A percentile compares a stretch with the other conserved stretches of the same genome.
Conservation (phyloP, 2,797 vertebrate genomes). For the Thaleichthys pacificus region DNA sequence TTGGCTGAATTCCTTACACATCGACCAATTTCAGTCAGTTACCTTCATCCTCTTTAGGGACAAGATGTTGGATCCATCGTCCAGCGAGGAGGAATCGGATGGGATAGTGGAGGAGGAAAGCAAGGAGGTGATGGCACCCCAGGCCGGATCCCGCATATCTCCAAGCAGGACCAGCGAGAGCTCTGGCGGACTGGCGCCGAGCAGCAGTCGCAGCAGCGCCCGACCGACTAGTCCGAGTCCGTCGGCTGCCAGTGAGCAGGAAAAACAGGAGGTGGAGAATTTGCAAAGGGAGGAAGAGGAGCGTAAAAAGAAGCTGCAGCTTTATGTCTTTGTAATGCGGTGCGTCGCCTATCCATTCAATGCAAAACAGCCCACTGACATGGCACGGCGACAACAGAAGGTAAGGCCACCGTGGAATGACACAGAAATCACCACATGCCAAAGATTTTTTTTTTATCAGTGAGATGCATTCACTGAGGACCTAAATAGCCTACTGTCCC, state of each 20-base stretch:
- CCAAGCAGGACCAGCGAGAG: slow-evolving; percentile 91
- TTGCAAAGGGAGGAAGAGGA: slow-evolving; percentile 96
- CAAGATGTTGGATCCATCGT: slow-evolving; percentile 95
- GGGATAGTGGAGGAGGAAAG: slow-evolving; percentile 95
- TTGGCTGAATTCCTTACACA: not conserved
- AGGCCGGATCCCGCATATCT: slow-evolving; percentile 86
- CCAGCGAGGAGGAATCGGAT: slow-evolving; percentile 96
- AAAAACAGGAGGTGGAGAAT: slow-evolving; percentile 95
- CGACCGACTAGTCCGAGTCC: slow-evolving; percentile 95
- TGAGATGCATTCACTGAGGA: slow-evolving; percentile 72
- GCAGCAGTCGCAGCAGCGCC: slow-evolving; percentile 82
- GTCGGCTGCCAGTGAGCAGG: slow-evolving; percentile 92
- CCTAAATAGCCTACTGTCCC: slow-evolving; percentile 60
- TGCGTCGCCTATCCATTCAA: slow-evolving; percentile 98
- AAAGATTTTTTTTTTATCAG: slow-evolving; percentile 57
- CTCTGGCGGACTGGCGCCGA: slow-evolving; percentile 86
- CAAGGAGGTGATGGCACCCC: slow-evolving; percentile 88
- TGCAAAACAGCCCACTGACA: slow-evolving; percentile 98
- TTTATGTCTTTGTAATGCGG: slow-evolving; percentile 98
- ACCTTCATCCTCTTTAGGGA: slow-evolving; percentile 35
- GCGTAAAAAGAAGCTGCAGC: slow-evolving; percentile 95
- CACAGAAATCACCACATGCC: slow-evolving; percentile 55
- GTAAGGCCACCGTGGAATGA: slow-evolving; percentile 73
- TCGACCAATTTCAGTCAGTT: slow-evolving; percentile 2
- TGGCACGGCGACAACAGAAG: slow-evolving; percentile 99